These are phyloP conservation scores for Laticauda laticaudata DNA, from an alignment of 2,113 vertebrate species.

Conservation along the genomic window DNA sequence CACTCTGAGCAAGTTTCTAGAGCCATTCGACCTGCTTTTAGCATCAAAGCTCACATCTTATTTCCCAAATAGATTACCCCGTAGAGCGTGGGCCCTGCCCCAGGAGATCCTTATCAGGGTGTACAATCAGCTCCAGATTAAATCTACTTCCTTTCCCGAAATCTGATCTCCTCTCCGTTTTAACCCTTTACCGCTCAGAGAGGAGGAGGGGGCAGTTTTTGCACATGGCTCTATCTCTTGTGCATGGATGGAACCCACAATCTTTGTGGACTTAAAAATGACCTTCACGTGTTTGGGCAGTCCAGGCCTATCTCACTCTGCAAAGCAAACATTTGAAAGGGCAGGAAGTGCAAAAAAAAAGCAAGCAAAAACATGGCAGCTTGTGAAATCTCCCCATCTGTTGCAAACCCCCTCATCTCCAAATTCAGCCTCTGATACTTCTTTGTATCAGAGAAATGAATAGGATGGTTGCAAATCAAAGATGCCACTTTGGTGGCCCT, in stretches of 20 bases:
- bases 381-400: neutral
- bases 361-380: neutral
- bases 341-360: neutral
- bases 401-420: too few relatives aligned
- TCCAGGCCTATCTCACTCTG: neutral
- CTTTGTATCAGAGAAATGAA: neutral
- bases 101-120: neutral
- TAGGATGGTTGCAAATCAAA: neutral
- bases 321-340: neutral
- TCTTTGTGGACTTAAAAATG: neutral
- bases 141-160: neutral
- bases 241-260: neutral
- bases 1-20: neutral
- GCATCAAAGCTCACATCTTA: neutral
- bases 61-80: neutral
- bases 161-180: neutral
- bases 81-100: neutral
- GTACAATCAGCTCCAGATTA: neutral
- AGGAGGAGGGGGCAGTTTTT: neutral
- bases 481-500: neutral
- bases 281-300: neutral
- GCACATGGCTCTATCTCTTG: neutral
- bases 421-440: neutral
- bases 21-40: neutral
- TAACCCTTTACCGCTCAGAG: neutral